Base-by-base conservation (phyloP, 2,113 vertebrate genomes). In the Boulengeromyrus knoepffleri region DNA sequence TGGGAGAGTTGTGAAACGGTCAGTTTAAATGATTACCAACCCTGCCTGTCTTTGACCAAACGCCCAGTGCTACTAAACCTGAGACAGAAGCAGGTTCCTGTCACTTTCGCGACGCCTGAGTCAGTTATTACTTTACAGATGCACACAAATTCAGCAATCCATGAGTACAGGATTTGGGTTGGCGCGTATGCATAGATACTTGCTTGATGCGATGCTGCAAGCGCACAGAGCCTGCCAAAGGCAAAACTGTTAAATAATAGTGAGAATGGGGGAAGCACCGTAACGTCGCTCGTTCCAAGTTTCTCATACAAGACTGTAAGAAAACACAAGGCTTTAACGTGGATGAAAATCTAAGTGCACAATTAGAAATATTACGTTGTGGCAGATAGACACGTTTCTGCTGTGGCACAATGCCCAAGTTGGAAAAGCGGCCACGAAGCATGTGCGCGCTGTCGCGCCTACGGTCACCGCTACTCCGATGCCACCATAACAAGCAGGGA, bases 1-100 rank as follows among this genome's bases (percentile, higher is more conserved):
- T 83, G 31, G 49, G 21, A 62, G 52, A 85, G 42, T 62, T 89
- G 89, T 85, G 89, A 89, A 85, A 84, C 36, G 50, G 89, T 89
- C 31, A 56, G n/a, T 13, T 7, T 46, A 46, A 19, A 39, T 21
- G 77, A 58, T 46, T 42, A 85, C 27, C 39, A 46, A 42, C n/a
- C 89, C 10, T n/a, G 52, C 17, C 4, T 15, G 31, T 17, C 58
- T 49, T 10, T 45, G 39, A 31, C 53, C 31, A 13, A 52, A 21
- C 10, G 45, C 10, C 31, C 39, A 36, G 31, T 4, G 80, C 19
- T 31, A 42, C 31, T 15, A n/a, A 86, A 31, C 39, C 77, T 4
- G 31, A 89, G 36, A 45, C 49, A 17, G 31, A 13, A 89, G 13
- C 50, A 42, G 53, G 27, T 46, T 84, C 49, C 77, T 58, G 21